These are phyloP conservation scores for Macrobrachium rosenbergii DNA, from an alignment of 1,140 invertebrate genomes.

Conservation along the genomic window DNA sequence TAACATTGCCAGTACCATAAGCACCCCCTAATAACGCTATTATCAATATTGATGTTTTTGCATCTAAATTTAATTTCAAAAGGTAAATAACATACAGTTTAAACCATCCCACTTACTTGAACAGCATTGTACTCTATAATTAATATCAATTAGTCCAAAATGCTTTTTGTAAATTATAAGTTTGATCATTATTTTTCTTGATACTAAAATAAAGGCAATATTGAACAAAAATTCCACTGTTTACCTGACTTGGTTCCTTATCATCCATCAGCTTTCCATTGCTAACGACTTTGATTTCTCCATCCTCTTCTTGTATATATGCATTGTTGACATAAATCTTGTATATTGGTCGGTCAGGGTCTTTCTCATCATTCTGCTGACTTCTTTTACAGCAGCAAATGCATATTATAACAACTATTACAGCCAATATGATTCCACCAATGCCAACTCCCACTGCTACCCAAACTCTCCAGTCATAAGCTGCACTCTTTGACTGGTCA, in stretches of 20 bases:
- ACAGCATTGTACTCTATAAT: too few relatives aligned
- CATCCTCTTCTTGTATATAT: slow-evolving; percentile 67
- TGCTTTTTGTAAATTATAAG: too few relatives aligned
- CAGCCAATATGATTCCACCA: slow-evolving; percentile 50
- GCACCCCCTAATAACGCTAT: too few relatives aligned
- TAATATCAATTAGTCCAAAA: too few relatives aligned
- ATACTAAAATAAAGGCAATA: background rate
- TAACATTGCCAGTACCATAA: too few relatives aligned
- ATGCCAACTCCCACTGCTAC: slow-evolving; percentile 57
- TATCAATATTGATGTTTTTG: too few relatives aligned
- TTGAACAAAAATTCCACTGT: background rate
- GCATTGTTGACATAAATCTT: slow-evolving; percentile 66
- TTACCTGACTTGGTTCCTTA: slow-evolving; percentile 64
- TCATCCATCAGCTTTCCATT: slow-evolving; percentile 59
- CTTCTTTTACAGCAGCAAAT: slow-evolving; percentile 59
- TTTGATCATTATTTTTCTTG: too few relatives aligned
- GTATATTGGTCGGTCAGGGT: slow-evolving; percentile 64
- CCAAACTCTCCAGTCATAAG: slow-evolving; percentile 58
- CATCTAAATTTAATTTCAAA: too few relatives aligned
- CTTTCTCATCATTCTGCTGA: slow-evolving; percentile 46
- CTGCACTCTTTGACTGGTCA: slow-evolving; percentile 9
- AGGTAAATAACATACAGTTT: too few relatives aligned
- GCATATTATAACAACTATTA: slow-evolving; percentile 36
- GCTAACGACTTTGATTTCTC: slow-evolving; percentile 67
- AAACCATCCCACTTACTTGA: too few relatives aligned